Evolutionary conservation across 2,888 invertebrate species (phyloP).

Genomic region (Uloborus plumipes): DNA sequence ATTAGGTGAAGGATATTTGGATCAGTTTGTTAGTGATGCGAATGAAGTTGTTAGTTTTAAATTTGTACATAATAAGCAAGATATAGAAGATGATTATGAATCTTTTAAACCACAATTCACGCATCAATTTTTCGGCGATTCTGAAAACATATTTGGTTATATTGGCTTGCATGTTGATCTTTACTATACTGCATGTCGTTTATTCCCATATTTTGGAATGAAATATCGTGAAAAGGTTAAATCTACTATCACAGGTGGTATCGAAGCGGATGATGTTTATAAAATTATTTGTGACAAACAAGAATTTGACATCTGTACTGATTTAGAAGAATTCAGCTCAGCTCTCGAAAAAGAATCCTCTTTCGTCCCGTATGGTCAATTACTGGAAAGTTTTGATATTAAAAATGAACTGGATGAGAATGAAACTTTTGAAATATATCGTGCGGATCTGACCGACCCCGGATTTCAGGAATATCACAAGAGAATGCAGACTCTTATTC

Average conservation of each 20-base stretch:
- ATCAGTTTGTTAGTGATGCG: conserved; percentile 50
- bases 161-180: conserved; percentile 83
- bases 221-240: conserved; percentile 80
- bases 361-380: conserved; percentile 83
- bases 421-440: conserved; percentile 82
- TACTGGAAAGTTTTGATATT: conserved; percentile 76
- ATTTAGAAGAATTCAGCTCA: conserved; percentile 81
- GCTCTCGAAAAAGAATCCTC: conserved; percentile 80
- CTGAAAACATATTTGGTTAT: conserved; percentile 94
- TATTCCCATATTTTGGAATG: conserved; percentile 85
- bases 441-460: conserved; percentile 78
- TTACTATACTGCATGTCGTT: conserved; percentile 84
- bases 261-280: conserved; percentile 81
- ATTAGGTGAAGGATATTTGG: conserved; percentile 35
- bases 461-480: conserved; percentile 85
- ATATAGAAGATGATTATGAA: conserved; percentile 78
- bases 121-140: conserved; percentile 91
- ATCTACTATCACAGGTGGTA: conserved; percentile 72
- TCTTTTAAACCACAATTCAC: conserved; percentile 87
- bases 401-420: conserved; percentile 26
- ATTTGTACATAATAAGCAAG: conserved; percentile 75
- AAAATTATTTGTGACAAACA: conserved; percentile 79
- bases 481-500: conserved; percentile 88
- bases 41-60: conserved; percentile 49
- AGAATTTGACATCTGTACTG: conserved; percentile 80